Evolutionary conservation across 2,113 vertebrate genomes (phyloP), one percentile per base, ranked within the genome.

Genomic region (Uropsilus gracilis): DNA sequence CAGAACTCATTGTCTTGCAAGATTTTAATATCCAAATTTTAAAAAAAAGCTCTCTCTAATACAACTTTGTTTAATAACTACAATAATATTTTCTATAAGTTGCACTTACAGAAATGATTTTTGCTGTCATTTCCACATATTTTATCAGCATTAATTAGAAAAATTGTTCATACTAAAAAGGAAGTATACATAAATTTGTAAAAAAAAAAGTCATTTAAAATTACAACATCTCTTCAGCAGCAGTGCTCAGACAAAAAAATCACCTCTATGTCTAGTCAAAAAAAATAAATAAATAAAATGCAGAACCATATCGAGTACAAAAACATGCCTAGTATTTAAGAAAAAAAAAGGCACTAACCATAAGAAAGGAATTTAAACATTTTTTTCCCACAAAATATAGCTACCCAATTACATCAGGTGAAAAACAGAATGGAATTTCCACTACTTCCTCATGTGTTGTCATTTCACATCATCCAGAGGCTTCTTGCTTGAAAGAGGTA

Each of bases 401-500:
- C 71, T 94, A 69, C 6, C 76, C 82, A 97, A 89, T 96, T 96
- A 95, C 95, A 97, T 92, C 55, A 94, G 61, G 94, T 86, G 84
- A 95, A 95, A 95, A 81, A 1, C 17, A 90, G 95, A 96, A 94
- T 95, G 61, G 78, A 91, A 95, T 97, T 97, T 97, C 50, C 78
- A 93, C 92, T 95, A 95, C 61, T 90, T 85, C 93, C 96, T 97
- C 96, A 93, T 71, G 61, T 44, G 95, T 63, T 96, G 81, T 86
- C 93, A 96, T 90, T 90, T 73, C 77, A 87, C 68, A 76, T 95
- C 96, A 96, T 46, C 8, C 61, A 82, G 94, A 95, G 94, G 90
- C 96, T 95, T 97, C 97, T 96, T 71, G 77, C 90, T 97, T 80
- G 92, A 96, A 88, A 94, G 90, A 95, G 96, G 95, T 94, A 46